Evolutionary conservation across 2,113 vertebrate genomes (phyloP), one percentile per base, ranked within the genome.

Genomic region (Astur gentilis): DNA sequence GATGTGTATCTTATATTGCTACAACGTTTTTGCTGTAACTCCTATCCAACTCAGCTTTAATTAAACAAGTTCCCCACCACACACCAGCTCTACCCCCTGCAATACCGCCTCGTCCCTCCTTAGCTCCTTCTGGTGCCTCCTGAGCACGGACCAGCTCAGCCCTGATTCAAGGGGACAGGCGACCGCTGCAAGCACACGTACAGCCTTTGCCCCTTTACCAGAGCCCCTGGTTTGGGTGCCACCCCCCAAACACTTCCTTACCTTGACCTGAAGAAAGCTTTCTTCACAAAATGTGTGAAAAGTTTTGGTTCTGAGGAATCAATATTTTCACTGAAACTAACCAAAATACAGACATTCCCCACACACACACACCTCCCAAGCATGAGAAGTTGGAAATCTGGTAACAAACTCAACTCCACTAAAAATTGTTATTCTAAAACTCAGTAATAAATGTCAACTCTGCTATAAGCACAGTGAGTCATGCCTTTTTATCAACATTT

Each of bases 171-270:
- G 47, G 34, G 26, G 25, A 7, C 20, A 21, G 21, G 14, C 0
- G 0, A 21, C 31, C 1, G 0, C 67, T 32, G 52, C 20, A 11
- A 16, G 42, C 15, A 49, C 49, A 50, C 0, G 0, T 0, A 10
- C 55, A 72, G 57, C 22, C 62, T 22, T 22, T 26, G 6, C 9
- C 18, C 3, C 31, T 49, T 42, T 42, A 10, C 31, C 55, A 38
- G 19, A 17, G 26, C 10, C 22, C 34, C 29, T 25, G 22, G 2
- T 27, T 21, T 34, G 54, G 29, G 29, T 32, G 9, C 44, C 50
- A 29, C 25, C 5, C 7, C 10, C 8, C 6, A 8, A 77, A 67
- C 18, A 22, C 26, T 49, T 55, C 26, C 42, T 66, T 19, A 29
- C 32, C 34, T 40, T 3, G 0, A 29, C 17, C 13, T 13, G 11